phyloP scores from a whole-genome alignment of 2,113 vertebrate species.

The Ibidorhyncha struthersii region DNA sequence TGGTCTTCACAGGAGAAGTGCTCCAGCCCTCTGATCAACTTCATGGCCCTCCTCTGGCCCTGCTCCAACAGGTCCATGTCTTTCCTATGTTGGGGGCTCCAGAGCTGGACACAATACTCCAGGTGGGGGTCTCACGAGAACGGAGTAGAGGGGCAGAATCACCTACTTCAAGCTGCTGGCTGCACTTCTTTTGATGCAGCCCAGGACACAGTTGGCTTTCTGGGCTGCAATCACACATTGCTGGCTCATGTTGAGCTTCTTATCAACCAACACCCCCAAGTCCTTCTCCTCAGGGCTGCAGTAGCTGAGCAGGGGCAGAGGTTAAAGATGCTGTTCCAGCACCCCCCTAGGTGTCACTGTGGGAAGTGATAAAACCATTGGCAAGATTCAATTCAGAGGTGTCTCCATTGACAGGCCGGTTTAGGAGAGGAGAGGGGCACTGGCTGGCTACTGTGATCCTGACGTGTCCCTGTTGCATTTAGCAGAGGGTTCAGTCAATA shows the following conservation, averaged over 20 bases:
- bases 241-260: not conserved
- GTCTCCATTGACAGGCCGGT: fast-evolving
- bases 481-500: not conserved
- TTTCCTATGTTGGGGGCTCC: not conserved
- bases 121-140: not conserved
- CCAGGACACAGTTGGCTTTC: not conserved
- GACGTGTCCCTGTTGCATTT: not conserved
- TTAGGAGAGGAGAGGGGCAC: not conserved
- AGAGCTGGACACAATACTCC: not conserved
- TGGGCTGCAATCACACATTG: not conserved
- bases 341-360: fast-evolving
- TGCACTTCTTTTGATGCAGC: not conserved
- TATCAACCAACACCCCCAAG: not conserved
- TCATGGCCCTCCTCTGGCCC: not conserved
- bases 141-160: not conserved
- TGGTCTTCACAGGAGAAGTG: not conserved
- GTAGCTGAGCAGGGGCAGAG: not conserved
- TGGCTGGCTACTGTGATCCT: not conserved
- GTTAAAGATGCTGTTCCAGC: not conserved
- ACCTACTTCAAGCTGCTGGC: not conserved
- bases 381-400: not conserved
- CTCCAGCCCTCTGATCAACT: not conserved
- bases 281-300: not conserved
- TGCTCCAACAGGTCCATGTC: not conserved
- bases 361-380: not conserved